A percentile compares a stretch with the other conserved stretches of the same genome.
Conservation (phyloP, 2,113 vertebrate species). For the Triplophysa siluroides region DNA sequence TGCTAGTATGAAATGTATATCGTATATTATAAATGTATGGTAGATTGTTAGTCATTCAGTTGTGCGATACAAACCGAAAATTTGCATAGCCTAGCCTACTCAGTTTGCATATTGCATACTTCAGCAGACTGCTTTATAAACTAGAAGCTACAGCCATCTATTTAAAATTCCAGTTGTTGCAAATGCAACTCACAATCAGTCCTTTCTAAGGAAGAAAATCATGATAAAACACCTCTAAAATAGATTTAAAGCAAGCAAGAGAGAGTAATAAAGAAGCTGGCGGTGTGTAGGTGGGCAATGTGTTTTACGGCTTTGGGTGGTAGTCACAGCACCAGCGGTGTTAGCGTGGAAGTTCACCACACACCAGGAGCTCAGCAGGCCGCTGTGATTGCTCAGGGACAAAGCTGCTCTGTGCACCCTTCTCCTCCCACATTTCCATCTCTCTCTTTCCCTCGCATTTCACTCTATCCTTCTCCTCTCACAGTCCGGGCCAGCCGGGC, state of each 20-base stretch:
- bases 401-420: conserved; percentile 60
- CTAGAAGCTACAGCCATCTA: not conserved
- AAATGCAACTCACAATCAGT: not conserved
- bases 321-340: conserved; percentile 9
- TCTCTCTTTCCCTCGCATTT: conserved; percentile 42
- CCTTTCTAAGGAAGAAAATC: not conserved
- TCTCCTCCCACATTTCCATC: conserved; percentile 56
- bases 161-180: not conserved
- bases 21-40: too few species aligned
- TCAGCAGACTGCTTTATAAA: not conserved
- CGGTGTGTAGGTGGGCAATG: conserved; percentile 49
- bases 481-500: conserved; percentile 62
- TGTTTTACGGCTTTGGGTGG: conserved; percentile 44
- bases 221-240: conserved; percentile 53
- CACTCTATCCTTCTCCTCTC: conserved; percentile 56
- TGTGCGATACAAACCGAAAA: not conserved
- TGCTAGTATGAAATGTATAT: too few species aligned
- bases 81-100: too few species aligned
- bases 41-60: not conserved
- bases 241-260: conserved; percentile 57
- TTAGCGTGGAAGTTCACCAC: conserved; percentile 40
- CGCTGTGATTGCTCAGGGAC: conserved; percentile 49
- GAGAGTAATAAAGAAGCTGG: conserved; percentile 9
- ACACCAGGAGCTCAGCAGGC: conserved; percentile 40
- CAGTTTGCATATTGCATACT: not conserved